phyloP scores from a whole-genome alignment of 2,113 vertebrate genomes.

The Cariama cristata region DNA sequence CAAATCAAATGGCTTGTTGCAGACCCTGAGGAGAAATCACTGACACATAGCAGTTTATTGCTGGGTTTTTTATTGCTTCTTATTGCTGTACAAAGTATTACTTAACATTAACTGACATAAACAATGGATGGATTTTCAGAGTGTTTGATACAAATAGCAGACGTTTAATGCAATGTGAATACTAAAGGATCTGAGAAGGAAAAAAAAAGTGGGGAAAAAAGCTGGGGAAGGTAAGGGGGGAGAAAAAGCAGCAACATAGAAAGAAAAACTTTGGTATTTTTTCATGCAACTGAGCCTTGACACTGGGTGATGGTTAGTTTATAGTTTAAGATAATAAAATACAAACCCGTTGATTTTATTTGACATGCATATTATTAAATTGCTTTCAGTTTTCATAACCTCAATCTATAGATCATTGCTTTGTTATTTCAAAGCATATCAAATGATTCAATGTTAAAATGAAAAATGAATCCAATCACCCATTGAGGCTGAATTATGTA shows the following conservation, averaged over 20 bases:
- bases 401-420: conserved; percentile 6
- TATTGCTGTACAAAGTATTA: conserved; percentile 59
- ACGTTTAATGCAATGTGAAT: conserved; percentile 51
- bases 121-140: conserved; percentile 66
- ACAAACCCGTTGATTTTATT: conserved; percentile 9
- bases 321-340: conserved; percentile 36
- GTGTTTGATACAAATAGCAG: conserved; percentile 25
- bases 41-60: conserved; percentile 53
- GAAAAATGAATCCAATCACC: conserved; percentile 45
- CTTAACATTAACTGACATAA: conserved; percentile 70
- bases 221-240: not conserved
- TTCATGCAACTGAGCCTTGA: conserved; percentile 24
- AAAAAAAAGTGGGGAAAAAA: not conserved
- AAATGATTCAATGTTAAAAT: conserved; percentile 46
- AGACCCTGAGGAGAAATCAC: conserved; percentile 64
- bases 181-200: conserved; percentile 28
- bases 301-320: not conserved
- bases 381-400: conserved; percentile 35
- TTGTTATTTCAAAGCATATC: conserved; percentile 58
- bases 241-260: not conserved
- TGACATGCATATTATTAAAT: conserved; percentile 31
- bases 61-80: conserved; percentile 58
- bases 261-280: conserved; percentile 15
- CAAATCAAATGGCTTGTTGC: conserved; percentile 62
- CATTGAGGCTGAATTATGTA: conserved; percentile 46